phyloP scores from a whole-genome alignment of 2,113 vertebrate species.

The Garra rufa region DNA sequence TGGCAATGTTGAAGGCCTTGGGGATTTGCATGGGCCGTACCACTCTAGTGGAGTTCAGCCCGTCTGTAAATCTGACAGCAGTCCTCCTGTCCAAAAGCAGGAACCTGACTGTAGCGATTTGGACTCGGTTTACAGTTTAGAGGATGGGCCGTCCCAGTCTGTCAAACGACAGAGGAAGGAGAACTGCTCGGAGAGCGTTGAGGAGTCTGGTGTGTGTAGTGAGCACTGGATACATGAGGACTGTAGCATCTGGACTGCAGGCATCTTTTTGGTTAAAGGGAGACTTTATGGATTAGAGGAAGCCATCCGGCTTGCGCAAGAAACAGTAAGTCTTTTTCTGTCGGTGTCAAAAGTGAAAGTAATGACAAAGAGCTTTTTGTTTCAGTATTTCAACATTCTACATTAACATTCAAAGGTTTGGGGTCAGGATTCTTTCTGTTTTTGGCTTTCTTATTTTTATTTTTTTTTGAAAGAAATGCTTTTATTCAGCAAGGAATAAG shows the following conservation, averaged over 20 bases:
- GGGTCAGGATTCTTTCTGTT: no score
- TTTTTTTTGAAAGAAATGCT: no score
- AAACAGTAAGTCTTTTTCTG: conserved; percentile 65
- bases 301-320: conserved; percentile 67
- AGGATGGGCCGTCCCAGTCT: background rate
- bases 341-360: background rate
- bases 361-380: background rate
- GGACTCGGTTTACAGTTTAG: conserved; percentile 5
- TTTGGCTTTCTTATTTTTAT: no score
- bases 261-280: conserved; percentile 76
- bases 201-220: conserved; percentile 39
- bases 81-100: background rate
- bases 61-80: background rate
- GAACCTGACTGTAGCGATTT: conserved; percentile 33
- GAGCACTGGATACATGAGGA: conserved; percentile 81
- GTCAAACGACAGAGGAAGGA: background rate
- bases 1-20: conserved; percentile 70
- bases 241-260: conserved; percentile 76
- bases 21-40: conserved; percentile 82
- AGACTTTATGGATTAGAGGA: conserved; percentile 77
- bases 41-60: conserved; percentile 6
- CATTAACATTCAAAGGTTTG: no score
- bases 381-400: no score
- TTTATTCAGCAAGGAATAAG: no score
- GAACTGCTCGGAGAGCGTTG: conserved; percentile 25